Percentiles rank a stretch among this genome's conserved stretches.
phyloP scores from a whole-genome alignment of 1,140 invertebrate species.

The Chironomus striatipennis region DNA sequence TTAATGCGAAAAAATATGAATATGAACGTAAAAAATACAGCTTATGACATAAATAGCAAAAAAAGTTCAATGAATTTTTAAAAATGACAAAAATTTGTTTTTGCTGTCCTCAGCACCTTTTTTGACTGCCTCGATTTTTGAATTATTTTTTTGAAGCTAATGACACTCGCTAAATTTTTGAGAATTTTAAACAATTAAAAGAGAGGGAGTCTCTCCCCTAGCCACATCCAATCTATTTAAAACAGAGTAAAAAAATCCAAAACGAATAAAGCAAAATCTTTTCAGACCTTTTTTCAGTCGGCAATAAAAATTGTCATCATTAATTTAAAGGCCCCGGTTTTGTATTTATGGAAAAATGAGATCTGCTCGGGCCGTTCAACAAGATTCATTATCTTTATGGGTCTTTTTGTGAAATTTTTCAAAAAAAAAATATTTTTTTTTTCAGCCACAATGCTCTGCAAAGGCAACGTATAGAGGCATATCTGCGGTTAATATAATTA shows the following conservation, averaged over 20 bases:
- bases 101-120: background rate
- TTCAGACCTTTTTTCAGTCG: background rate
- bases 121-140: background rate
- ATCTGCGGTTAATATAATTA: background rate
- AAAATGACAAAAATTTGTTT: background rate
- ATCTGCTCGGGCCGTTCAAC: background rate
- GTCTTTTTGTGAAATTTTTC: background rate
- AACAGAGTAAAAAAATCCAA: background rate
- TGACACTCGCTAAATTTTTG: too few relatives aligned
- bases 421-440: background rate
- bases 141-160: too few relatives aligned
- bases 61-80: conserved; percentile 13
- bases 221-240: background rate
- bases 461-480: background rate
- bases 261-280: background rate
- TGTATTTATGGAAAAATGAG: conserved; percentile 10
- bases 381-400: conserved; percentile 23
- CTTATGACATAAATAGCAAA: conserved; percentile 16
- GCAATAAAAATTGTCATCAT: conserved; percentile 17
- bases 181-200: too few relatives aligned
- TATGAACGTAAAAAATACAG: background rate
- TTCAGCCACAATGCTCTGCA: background rate
- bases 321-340: background rate
- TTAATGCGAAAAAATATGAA: too few relatives aligned
- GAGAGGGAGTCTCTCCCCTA: too few relatives aligned